Evolutionary conservation across 2,888 invertebrate species (phyloP).

Genomic region (Morpho deidamia): DNA sequence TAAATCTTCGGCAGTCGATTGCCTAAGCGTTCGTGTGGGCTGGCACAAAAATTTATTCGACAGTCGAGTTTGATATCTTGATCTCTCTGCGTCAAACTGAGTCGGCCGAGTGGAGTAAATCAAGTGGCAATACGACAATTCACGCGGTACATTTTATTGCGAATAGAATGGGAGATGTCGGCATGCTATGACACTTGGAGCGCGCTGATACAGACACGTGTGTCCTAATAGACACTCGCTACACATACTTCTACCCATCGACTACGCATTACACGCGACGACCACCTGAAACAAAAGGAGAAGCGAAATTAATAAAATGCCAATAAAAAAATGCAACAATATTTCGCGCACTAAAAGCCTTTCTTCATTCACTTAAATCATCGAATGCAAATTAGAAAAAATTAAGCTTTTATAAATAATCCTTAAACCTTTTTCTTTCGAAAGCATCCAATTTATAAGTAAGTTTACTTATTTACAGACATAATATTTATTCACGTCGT

Average conservation of each 20-base stretch:
- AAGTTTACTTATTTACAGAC: no score
- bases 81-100: conserved; percentile 54
- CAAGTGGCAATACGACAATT: conserved; percentile 39
- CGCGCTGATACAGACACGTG: conserved; percentile 39
- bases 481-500: no score
- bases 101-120: conserved; percentile 36
- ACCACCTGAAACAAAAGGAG: conserved; percentile 78
- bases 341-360: conserved; percentile 31
- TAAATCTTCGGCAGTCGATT: conserved; percentile 75
- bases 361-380: no score
- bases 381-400: no score
- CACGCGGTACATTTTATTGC: conserved; percentile 26
- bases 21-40: conserved; percentile 76
- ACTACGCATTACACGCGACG: conserved; percentile 57
- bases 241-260: conserved; percentile 51
- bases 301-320: conserved; percentile 79
- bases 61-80: conserved; percentile 70
- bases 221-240: neutral
- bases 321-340: conserved; percentile 40
- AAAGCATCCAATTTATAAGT: no score
- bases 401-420: no score
- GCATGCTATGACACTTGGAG: conserved; percentile 32
- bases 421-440: no score
- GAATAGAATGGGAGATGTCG: conserved; percentile 21
- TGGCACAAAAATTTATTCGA: conserved; percentile 69